phyloP scores from a whole-genome alignment of 2,113 vertebrate species.

The Peromyscus leucopus region DNA sequence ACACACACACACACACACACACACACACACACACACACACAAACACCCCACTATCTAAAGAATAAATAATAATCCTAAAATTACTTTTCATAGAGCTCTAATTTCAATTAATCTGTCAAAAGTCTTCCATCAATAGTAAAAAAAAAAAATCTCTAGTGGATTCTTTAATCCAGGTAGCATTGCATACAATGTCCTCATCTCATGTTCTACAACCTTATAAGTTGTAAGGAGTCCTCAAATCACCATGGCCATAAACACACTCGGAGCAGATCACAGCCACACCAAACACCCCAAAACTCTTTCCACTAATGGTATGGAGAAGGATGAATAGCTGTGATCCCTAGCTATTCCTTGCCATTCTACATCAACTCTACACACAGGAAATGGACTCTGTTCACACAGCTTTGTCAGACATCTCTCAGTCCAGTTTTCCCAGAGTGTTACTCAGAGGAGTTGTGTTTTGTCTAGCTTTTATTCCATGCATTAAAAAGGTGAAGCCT shows the following conservation, averaged over 20 bases:
- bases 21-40: no score
- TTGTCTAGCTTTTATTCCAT: background rate
- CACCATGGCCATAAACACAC: background rate
- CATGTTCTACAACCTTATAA: background rate
- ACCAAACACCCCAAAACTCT: background rate
- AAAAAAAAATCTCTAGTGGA: background rate
- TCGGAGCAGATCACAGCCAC: background rate
- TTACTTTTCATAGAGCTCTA: background rate
- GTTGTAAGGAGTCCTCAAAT: background rate
- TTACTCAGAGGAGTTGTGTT: background rate
- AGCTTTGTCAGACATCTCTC: background rate
- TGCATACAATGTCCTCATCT: background rate
- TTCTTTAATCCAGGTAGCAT: background rate
- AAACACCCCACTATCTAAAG: background rate
- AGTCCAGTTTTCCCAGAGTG: background rate
- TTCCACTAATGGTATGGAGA: background rate
- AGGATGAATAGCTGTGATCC: fast-evolving
- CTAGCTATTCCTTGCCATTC: background rate
- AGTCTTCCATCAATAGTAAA: background rate
- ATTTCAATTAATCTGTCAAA: background rate
- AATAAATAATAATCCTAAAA: background rate
- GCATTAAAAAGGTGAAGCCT: background rate
- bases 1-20: no score
- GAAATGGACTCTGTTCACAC: background rate
- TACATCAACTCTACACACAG: background rate